These are phyloP conservation scores for Spondyliosoma cantharus DNA, from an alignment of 2,797 vertebrate species.

Conservation along the genomic window DNA sequence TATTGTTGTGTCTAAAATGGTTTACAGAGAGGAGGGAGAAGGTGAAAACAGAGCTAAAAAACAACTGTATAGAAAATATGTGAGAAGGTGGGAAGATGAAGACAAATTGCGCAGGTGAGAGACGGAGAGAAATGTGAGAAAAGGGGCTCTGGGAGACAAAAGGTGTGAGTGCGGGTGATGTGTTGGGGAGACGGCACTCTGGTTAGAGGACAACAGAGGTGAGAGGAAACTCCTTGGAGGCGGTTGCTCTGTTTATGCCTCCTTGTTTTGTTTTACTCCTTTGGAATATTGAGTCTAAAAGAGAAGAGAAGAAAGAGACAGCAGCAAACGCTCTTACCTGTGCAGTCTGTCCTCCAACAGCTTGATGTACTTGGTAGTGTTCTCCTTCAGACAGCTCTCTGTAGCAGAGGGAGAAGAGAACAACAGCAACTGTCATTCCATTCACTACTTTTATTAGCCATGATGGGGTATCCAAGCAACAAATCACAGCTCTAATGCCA, in stretches of 20 bases:
- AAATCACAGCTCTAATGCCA: constrained; percentile 61
- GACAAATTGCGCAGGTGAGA: constrained; percentile 64
- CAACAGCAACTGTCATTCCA: constrained; percentile 39
- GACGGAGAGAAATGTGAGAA: constrained; percentile 59
- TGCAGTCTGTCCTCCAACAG: constrained; percentile 84
- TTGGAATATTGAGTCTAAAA: constrained; percentile 34
- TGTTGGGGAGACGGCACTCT: constrained; percentile 43
- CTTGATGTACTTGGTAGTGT: constrained; percentile 83
- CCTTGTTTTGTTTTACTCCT: constrained; percentile 36
- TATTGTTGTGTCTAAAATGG: constrained; percentile 24
- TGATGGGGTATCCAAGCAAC: constrained; percentile 71
- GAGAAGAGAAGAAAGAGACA: constrained; percentile 1
- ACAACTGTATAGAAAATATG: constrained; percentile 28
- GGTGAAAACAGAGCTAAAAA: constrained; percentile 28
- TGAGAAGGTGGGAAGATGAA: constrained; percentile 38
- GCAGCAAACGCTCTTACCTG: constrained; percentile 77
- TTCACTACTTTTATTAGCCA: constrained; percentile 54
- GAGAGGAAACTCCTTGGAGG: constrained; percentile 59
- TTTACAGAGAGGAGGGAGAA: constrained; percentile 15
- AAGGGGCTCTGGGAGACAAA: constrained; percentile 55
- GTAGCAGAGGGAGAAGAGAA: constrained; percentile 49
- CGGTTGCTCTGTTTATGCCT: constrained; percentile 44
- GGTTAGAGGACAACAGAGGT: constrained; percentile 64
- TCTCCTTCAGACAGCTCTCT: constrained; percentile 86
- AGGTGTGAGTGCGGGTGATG: constrained; percentile 61